Conservation (phyloP, 2,113 vertebrate species). For the Syngnathoides biaculeatus region DNA sequence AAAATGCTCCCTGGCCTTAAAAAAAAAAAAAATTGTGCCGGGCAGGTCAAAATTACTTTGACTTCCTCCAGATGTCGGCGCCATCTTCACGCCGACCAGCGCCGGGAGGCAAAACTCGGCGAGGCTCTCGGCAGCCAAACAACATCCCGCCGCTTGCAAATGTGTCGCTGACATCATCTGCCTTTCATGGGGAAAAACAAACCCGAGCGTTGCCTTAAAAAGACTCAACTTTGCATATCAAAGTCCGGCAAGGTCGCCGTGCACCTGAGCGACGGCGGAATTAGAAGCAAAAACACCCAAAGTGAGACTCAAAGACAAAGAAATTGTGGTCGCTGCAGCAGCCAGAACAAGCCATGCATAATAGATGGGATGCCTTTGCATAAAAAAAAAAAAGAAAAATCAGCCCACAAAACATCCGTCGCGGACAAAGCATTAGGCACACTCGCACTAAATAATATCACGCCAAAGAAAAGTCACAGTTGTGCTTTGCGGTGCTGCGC, state of each 20-base stretch:
- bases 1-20: neutral
- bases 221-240: constrained; percentile 14
- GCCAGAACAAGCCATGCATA: constrained; percentile 45
- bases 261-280: constrained; percentile 17
- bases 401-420: constrained; percentile 28
- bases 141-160: constrained; percentile 1
- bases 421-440: neutral
- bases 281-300: constrained; percentile 11
- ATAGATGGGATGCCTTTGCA: constrained; percentile 43
- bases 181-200: neutral
- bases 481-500: neutral
- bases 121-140: neutral
- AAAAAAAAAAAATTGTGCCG: neutral
- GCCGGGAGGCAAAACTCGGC: constrained; percentile 19
- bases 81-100: constrained; percentile 9
- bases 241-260: constrained; percentile 14
- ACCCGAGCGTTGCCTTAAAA: neutral
- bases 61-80: neutral
- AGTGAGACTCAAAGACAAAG: constrained; percentile 16
- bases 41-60: neutral
- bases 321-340: neutral
- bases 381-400: too few species aligned
- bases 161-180: neutral
- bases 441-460: neutral
- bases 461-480: neutral